Evolutionary conservation across 2,113 vertebrate species (phyloP).

Genomic region (Lates calcarifer): DNA sequence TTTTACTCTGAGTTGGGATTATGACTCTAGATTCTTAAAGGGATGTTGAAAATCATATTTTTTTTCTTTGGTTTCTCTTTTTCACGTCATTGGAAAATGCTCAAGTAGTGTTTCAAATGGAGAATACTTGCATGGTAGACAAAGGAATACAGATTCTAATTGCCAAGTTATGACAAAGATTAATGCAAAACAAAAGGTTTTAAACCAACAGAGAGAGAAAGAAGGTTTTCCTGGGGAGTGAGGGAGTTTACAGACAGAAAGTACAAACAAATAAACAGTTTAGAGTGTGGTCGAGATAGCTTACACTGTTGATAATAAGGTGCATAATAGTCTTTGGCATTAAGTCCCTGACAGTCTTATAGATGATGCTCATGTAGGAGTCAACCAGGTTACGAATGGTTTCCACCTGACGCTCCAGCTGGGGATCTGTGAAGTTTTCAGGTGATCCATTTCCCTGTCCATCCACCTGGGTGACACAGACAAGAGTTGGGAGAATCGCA

Average conservation of each 20-base stretch:
- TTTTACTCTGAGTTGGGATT: slow-evolving; percentile 34
- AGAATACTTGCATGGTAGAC: background rate
- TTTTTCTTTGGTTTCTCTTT: background rate
- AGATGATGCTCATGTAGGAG: slow-evolving; percentile 95
- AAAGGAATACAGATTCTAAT: background rate
- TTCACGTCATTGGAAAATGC: background rate
- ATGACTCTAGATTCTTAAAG: slow-evolving; percentile 17
- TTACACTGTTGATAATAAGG: slow-evolving; percentile 94
- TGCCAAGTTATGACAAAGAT: background rate
- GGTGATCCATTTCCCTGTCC: slow-evolving; percentile 83
- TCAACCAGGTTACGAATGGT: slow-evolving; percentile 94
- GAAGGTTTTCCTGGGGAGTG: background rate
- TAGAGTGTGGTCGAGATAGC: slow-evolving; percentile 46
- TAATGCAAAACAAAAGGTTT: background rate
- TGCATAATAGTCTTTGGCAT: slow-evolving; percentile 98
- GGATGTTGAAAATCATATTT: background rate
- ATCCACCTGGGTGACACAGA: slow-evolving; percentile 81
- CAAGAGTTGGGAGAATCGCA: slow-evolving; percentile 12
- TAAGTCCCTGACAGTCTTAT: slow-evolving; percentile 92
- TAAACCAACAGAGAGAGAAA: background rate
- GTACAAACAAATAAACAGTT: background rate
- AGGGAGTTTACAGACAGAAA: background rate
- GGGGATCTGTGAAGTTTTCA: slow-evolving; percentile 91
- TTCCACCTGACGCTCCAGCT: slow-evolving; percentile 94
- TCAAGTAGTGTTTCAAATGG: slow-evolving; percentile 5